phyloP scores from a whole-genome alignment of 2,113 vertebrate genomes.

The Xiphias gladius region DNA sequence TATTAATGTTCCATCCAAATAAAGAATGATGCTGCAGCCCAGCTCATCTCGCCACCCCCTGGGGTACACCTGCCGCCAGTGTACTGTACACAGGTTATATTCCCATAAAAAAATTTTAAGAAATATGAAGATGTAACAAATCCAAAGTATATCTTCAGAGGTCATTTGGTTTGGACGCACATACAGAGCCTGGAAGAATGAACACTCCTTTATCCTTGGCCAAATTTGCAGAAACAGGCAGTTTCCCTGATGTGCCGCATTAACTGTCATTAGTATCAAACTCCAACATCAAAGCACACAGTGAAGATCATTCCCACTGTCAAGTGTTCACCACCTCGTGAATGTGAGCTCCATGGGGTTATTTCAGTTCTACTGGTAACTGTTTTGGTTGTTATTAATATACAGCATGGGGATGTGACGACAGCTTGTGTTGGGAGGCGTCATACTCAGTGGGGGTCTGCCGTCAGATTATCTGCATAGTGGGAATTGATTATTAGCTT shows the following conservation, averaged over 20 bases:
- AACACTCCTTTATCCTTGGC: constrained; percentile 55
- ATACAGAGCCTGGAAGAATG: constrained; percentile 32
- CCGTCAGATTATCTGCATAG: constrained; percentile 81
- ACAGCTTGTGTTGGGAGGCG: constrained; percentile 59
- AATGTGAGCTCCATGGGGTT: constrained; percentile 36
- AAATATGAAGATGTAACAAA: constrained; percentile 43
- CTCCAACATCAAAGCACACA: constrained; percentile 63
- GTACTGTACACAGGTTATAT: constrained; percentile 68
- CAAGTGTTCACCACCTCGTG: constrained; percentile 50
- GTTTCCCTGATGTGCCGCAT: constrained; percentile 37
- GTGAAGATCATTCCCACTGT: constrained; percentile 49
- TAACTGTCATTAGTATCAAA: constrained; percentile 73
- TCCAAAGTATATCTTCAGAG: constrained; percentile 55
- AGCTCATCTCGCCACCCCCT: constrained; percentile 86
- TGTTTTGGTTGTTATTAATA: constrained; percentile 70
- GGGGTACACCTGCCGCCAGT: constrained; percentile 85
- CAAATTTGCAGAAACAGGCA: constrained; percentile 49
- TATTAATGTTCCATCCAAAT: constrained; percentile 93
- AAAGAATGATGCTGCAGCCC: constrained; percentile 86
- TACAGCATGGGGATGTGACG: constrained; percentile 50
- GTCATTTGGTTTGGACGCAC: constrained; percentile 61
- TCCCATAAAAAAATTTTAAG: constrained; percentile 23
- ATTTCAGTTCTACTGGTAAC: constrained; percentile 65
- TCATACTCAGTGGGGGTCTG: constrained; percentile 63
- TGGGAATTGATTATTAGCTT: constrained; percentile 83